phyloP scores from a whole-genome alignment of 2,113 vertebrate genomes.

The Arizona elegans region DNA sequence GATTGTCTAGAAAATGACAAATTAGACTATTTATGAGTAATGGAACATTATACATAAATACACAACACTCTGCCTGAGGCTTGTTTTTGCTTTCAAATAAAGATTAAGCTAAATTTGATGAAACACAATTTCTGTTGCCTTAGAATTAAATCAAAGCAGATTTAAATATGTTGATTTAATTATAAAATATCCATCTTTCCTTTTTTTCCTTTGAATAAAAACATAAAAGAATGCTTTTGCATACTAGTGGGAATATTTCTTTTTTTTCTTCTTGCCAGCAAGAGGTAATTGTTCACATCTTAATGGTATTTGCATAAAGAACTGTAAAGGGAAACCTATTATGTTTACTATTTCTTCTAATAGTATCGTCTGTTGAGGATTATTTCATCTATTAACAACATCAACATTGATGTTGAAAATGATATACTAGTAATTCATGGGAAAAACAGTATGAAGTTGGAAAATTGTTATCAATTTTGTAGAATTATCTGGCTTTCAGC shows the following conservation, averaged over 20 bases:
- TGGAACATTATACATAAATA: background rate
- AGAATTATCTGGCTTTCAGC: background rate
- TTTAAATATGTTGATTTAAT: conserved; percentile 26
- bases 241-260: conserved; percentile 16
- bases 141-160: conserved; percentile 4
- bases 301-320: conserved; percentile 31
- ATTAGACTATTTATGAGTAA: background rate
- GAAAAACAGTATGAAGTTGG: background rate
- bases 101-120: conserved; percentile 11
- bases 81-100: conserved; percentile 7
- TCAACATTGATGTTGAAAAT: background rate
- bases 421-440: background rate
- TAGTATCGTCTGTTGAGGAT: conserved; percentile 31
- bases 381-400: background rate
- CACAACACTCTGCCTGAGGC: background rate
- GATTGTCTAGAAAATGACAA: background rate
- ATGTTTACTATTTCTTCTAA: conserved; percentile 15
- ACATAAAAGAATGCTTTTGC: conserved; percentile 23
- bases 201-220: conserved; percentile 1
- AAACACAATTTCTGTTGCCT: conserved; percentile 17
- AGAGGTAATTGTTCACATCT: conserved; percentile 21
- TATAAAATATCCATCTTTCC: background rate
- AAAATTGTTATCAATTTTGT: background rate
- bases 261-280: conserved; percentile 15
- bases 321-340: conserved; percentile 11